phyloP scores from a whole-genome alignment of 1,140 invertebrate genomes.

The Parasteatoda tepidariorum region DNA sequence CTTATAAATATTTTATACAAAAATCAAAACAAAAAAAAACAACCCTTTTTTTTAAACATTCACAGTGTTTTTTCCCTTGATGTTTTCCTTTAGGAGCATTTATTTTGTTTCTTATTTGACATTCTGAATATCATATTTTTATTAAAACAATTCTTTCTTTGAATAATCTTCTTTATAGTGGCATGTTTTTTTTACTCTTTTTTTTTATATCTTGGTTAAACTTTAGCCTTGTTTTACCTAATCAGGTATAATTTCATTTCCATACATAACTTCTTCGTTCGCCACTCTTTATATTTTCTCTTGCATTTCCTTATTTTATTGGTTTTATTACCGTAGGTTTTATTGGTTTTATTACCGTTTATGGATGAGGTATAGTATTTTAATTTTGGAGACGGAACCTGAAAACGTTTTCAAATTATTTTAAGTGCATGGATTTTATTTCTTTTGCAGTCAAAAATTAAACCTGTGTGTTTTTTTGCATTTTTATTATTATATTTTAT shows the following conservation, averaged over 20 bases:
- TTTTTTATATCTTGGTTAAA: conserved; percentile 20
- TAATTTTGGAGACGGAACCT: conserved; percentile 18
- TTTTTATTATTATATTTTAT: conserved; percentile 18
- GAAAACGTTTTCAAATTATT: conserved; percentile 16
- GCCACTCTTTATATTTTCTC: conserved; percentile 19
- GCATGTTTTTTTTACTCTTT: background rate
- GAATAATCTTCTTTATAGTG: background rate
- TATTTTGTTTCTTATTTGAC: conserved; percentile 21
- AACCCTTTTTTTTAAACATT: no score
- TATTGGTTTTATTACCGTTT: conserved; percentile 59
- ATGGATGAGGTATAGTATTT: conserved; percentile 52
- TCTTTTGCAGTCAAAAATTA: background rate
- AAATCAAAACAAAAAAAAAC: no score
- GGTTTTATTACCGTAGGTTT: conserved; percentile 58
- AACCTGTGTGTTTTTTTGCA: background rate
- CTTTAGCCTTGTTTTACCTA: background rate
- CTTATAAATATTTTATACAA: no score
- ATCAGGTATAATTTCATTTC: background rate
- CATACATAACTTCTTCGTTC: background rate
- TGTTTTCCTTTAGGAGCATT: background rate
- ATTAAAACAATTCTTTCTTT: background rate
- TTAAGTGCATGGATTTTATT: conserved; percentile 1
- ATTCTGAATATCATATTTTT: background rate
- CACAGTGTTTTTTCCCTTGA: no score
- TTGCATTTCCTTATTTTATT: conserved; percentile 48